A percentile compares a stretch with the other conserved stretches of the same genome.
Conservation (phyloP, 2,113 vertebrate genomes). For the Planiliza haematocheilus region DNA sequence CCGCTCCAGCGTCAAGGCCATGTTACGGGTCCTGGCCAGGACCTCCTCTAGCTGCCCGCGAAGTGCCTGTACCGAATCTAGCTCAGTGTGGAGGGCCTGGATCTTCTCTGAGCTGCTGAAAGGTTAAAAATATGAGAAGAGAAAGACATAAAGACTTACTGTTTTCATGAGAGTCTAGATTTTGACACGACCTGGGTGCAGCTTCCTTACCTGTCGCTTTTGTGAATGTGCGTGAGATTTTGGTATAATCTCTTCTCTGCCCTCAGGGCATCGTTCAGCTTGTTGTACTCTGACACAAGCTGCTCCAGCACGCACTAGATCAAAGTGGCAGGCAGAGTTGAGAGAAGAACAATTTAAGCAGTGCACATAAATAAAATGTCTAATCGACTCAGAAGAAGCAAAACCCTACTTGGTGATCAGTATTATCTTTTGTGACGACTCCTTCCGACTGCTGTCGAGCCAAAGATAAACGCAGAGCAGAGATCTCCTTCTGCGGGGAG, state of each 20-base stretch:
- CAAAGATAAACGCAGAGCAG: constrained; percentile 85
- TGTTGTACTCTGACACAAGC: constrained; percentile 87
- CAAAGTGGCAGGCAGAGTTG: neutral
- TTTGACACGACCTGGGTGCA: neutral
- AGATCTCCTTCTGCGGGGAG: constrained; percentile 85
- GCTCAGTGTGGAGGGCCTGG: constrained; percentile 87
- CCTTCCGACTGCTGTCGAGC: constrained; percentile 81
- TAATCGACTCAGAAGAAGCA: neutral
- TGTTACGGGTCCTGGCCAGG: constrained; percentile 88
- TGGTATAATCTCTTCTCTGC: constrained; percentile 91
- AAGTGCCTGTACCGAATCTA: constrained; percentile 89
- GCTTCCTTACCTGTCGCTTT: constrained; percentile 86
- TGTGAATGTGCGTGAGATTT: constrained; percentile 87
- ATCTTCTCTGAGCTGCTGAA: constrained; percentile 84
- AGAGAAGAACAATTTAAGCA: neutral
- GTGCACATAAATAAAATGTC: neutral
- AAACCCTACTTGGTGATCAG: constrained; percentile 84
- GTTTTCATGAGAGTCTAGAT: neutral
- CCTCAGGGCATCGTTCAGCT: constrained; percentile 90
- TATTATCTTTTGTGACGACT: constrained; percentile 82
- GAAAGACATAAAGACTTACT: neutral
- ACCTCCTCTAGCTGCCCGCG: constrained; percentile 92
- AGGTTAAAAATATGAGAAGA: neutral
- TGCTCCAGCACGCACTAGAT: constrained; percentile 87
- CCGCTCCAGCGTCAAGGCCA: constrained; percentile 87